A percentile compares a stretch with the other conserved stretches of the same genome.
phyloP scores from a whole-genome alignment of 2,113 vertebrate genomes.

The Grammomys surdaster region DNA sequence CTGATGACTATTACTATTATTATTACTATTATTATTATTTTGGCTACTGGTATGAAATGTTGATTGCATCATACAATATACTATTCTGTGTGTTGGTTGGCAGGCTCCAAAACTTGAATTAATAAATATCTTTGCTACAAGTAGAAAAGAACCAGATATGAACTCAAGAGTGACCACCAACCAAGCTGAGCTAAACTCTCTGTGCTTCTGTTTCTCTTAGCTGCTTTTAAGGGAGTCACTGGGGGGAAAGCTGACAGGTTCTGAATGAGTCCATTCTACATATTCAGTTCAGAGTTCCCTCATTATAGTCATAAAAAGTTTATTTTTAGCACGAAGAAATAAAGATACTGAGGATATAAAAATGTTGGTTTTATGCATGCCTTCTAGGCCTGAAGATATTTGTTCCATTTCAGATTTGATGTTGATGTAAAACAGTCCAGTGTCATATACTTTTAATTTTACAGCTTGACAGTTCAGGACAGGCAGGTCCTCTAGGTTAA shows the following conservation, averaged over 20 bases:
- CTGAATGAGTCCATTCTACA: neutral
- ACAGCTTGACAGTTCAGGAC: neutral
- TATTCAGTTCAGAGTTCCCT: neutral
- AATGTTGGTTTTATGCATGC: neutral
- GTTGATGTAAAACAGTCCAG: neutral
- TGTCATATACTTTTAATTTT: neutral
- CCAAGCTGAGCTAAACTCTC: neutral
- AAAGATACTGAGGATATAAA: too few relatives aligned
- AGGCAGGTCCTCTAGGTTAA: neutral
- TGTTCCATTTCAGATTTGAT: neutral
- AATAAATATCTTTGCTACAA: neutral
- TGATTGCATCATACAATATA: neutral
- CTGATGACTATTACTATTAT: neutral
- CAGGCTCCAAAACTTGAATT: neutral
- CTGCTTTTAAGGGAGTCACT: neutral
- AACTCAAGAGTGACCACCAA: neutral
- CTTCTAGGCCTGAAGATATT: neutral
- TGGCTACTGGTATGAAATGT: neutral
- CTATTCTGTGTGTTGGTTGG: neutral
- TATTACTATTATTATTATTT: neutral
- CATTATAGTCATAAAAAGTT: slow-evolving; percentile 15
- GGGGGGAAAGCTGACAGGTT: neutral
- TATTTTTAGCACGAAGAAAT: neutral
- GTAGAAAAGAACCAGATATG: neutral
- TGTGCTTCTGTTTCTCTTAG: neutral